These are phyloP conservation scores for Siphonodentalium dalli DNA, from an alignment of 2,888 invertebrate species.

Conservation along the genomic window DNA sequence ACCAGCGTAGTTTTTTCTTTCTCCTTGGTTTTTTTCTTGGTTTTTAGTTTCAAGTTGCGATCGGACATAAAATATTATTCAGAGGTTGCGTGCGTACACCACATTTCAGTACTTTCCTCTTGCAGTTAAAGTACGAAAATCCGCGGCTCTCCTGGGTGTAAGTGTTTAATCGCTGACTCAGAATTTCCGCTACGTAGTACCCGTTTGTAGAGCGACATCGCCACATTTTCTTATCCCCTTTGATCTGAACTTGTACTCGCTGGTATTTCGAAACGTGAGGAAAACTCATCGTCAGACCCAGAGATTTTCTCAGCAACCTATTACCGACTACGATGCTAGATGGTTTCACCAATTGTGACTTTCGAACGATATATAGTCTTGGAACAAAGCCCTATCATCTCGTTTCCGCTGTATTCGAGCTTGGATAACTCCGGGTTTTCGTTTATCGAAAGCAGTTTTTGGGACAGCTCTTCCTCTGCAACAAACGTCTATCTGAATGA, in stretches of 20 bases:
- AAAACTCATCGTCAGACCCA: not conserved
- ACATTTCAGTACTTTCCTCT: slow-evolving; percentile 20
- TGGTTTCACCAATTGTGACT: not conserved
- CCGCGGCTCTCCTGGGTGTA: slow-evolving; percentile 14
- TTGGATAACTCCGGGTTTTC: not conserved
- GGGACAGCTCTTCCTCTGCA: not conserved
- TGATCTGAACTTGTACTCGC: slow-evolving; percentile 26
- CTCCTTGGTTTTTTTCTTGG: no score
- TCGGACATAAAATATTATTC: slow-evolving; percentile 22
- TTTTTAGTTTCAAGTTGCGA: no score
- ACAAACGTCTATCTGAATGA: no score
- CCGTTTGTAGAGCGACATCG: slow-evolving; percentile 14
- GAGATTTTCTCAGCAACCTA: not conserved
- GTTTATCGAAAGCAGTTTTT: slow-evolving; percentile 6
- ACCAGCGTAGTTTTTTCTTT: no score
- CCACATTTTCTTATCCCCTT: slow-evolving; percentile 19
- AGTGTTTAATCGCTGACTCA: slow-evolving; percentile 6
- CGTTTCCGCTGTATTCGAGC: not conserved
- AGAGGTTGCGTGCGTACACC: slow-evolving; percentile 23
- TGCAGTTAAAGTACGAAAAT: slow-evolving; percentile 25
- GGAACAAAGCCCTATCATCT: slow-evolving; percentile 1
- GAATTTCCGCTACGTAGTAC: slow-evolving; percentile 12
- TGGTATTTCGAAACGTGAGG: not conserved
- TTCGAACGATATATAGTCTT: slow-evolving; percentile 6
- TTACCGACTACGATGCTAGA: slow-evolving; percentile 6